Evolutionary conservation across 2,113 vertebrate species (phyloP).

Genomic region (Laticauda laticaudata): DNA sequence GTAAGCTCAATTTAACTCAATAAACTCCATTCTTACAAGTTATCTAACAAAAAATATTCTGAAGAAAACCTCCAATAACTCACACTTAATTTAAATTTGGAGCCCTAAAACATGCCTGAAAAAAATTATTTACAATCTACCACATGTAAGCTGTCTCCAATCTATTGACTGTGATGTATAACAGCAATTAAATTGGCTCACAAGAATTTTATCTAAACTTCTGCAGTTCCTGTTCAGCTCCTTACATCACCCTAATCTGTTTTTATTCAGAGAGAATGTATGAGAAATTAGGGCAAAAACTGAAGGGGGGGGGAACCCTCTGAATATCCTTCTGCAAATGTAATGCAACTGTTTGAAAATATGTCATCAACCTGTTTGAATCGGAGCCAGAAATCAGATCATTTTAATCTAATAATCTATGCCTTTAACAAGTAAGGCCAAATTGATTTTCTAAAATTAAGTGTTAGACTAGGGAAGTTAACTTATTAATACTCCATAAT

Average conservation of each 20-base stretch:
- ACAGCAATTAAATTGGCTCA: conserved; percentile 1
- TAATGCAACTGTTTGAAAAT: conserved; percentile 36
- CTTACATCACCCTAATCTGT: conserved; percentile 33
- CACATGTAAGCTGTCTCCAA: neutral
- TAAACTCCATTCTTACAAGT: neutral
- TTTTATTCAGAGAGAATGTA: conserved; percentile 34
- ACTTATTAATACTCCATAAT: conserved; percentile 30
- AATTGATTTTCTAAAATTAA: conserved; percentile 63
- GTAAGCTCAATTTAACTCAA: neutral
- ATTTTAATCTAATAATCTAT: conserved; percentile 63
- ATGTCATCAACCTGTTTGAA: conserved; percentile 52
- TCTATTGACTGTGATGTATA: neutral
- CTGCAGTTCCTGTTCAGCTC: neutral
- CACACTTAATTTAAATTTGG: neutral
- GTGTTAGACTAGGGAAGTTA: conserved; percentile 27
- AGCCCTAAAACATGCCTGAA: neutral
- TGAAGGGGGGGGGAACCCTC: neutral
- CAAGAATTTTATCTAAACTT: neutral
- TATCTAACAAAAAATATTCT: neutral
- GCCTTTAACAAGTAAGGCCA: conserved; percentile 61
- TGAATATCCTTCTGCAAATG: conserved; percentile 42
- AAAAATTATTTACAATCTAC: neutral
- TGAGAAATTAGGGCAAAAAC: conserved; percentile 40
- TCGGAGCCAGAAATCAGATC: conserved; percentile 58
- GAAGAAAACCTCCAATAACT: neutral